A percentile compares a stretch with the other conserved stretches of the same genome.
Evolutionary conservation across 2,888 invertebrate genomes (phyloP).

Genomic region (Serrognathus titanus): DNA sequence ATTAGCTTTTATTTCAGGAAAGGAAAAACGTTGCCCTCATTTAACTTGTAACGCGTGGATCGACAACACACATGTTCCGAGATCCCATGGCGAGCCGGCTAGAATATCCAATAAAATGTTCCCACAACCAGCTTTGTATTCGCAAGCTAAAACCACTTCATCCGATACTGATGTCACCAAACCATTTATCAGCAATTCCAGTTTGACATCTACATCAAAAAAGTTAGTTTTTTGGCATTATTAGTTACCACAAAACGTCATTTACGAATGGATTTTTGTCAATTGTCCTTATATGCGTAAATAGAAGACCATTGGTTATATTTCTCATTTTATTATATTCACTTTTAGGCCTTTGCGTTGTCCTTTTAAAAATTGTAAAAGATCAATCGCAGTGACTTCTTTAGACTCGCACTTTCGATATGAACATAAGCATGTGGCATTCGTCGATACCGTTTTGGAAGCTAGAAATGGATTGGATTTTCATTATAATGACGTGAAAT

Average conservation of each 20-base stretch:
- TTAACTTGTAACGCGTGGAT: slow-evolving; percentile 20
- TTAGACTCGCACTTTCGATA: slow-evolving; percentile 55
- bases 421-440: slow-evolving; percentile 50
- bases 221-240: slow-evolving; percentile 8
- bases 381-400: slow-evolving; percentile 54
- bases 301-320: no score
- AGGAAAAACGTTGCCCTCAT: slow-evolving; percentile 21
- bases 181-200: background rate
- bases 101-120: slow-evolving; percentile 22
- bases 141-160: background rate
- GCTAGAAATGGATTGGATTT: slow-evolving; percentile 39
- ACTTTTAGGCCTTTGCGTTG: slow-evolving; percentile 50
- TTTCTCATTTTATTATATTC: background rate
- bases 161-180: background rate
- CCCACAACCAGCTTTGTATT: slow-evolving; percentile 14
- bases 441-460: slow-evolving; percentile 35
- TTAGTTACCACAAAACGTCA: background rate
- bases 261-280: no score
- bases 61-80: slow-evolving; percentile 1
- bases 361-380: slow-evolving; percentile 52
- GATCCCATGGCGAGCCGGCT: background rate
- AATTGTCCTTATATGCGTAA: no score
- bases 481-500: slow-evolving; percentile 34
- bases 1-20: slow-evolving; percentile 10
- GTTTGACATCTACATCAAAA: slow-evolving; percentile 17